phyloP scores from a whole-genome alignment of 2,797 vertebrate species.

The Lagodon rhomboides region DNA sequence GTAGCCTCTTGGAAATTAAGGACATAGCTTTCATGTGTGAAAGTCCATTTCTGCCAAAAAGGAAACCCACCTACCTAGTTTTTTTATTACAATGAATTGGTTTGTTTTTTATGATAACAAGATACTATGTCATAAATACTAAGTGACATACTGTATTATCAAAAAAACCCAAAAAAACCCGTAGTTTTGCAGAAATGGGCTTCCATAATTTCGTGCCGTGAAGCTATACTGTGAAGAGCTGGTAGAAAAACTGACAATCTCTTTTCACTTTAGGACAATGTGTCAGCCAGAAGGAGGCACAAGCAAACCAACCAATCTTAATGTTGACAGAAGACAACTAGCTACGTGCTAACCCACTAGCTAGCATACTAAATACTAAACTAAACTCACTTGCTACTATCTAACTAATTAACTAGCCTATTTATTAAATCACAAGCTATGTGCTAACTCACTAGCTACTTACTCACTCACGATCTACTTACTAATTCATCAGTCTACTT shows the following conservation, averaged over 20 bases:
- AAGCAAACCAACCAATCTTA: constrained; percentile 1
- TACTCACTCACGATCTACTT: too few species aligned
- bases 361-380: too few species aligned
- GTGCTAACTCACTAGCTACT: too few species aligned
- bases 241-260: too few species aligned
- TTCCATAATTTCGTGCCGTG: not conserved
- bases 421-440: too few species aligned
- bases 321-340: not conserved
- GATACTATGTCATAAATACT: not conserved
- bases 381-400: too few species aligned
- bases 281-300: not conserved
- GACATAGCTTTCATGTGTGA: not conserved
- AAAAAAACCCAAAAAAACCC: too few species aligned
- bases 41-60: not conserved
- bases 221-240: not conserved
- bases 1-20: not conserved
- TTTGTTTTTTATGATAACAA: not conserved
- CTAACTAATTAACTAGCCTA: too few species aligned
- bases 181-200: not conserved
- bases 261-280: too few species aligned
- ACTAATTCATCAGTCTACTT: too few species aligned
- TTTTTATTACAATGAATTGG: too few species aligned
- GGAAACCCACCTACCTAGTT: not conserved
- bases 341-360: not conserved
- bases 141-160: not conserved